Conservation (phyloP, 1,140 invertebrate species). For the Platorchestia sp. region DNA sequence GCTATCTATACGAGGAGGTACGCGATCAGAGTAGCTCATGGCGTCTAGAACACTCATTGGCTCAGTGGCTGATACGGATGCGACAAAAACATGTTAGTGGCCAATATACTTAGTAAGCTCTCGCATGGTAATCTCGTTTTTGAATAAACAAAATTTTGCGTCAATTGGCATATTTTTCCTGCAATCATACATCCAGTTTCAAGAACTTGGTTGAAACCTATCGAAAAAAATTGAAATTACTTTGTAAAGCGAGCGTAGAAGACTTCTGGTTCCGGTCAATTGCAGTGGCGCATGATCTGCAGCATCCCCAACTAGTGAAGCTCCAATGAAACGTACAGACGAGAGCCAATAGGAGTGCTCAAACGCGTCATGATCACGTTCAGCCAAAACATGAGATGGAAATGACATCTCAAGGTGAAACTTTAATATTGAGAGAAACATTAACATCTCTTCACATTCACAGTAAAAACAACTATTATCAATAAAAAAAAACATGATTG, state of each 20-base stretch:
- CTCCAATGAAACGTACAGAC: neutral
- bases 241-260: neutral
- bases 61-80: neutral
- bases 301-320: neutral
- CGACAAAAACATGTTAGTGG: neutral
- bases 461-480: constrained; percentile 56
- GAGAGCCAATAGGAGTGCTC: constrained; percentile 25
- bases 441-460: constrained; percentile 53
- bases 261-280: neutral
- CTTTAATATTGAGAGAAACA: constrained; percentile 55
- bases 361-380: constrained; percentile 34
- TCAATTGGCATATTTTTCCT: neutral
- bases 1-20: constrained; percentile 42
- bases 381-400: constrained; percentile 31
- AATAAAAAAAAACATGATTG: constrained; percentile 54
- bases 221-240: too few species aligned
- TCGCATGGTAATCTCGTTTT: neutral
- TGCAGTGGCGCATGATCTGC: neutral
- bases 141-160: neutral
- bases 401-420: constrained; percentile 49
- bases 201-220: neutral
- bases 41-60: constrained; percentile 24
- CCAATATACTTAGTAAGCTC: neutral
- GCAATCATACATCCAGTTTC: neutral
- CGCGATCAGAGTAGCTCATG: constrained; percentile 20